These are phyloP conservation scores for Actinopyga echinites DNA, from an alignment of 53 echinoderm and acorn worm genomes.

Conservation along the genomic window DNA sequence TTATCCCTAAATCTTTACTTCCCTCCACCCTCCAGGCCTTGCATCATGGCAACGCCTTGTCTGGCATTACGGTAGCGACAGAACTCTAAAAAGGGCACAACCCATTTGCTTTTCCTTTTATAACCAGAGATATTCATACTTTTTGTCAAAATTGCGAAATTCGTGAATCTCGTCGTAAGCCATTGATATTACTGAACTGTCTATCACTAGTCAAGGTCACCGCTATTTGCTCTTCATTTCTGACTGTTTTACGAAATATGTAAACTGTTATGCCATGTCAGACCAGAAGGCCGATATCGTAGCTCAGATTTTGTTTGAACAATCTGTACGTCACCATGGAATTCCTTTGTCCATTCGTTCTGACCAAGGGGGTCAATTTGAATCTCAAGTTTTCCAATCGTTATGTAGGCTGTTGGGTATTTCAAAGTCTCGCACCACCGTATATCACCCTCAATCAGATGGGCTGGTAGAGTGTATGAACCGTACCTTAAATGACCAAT, in stretches of 20 bases:
- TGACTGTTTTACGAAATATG: constrained; percentile 65
- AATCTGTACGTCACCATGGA: constrained; percentile 58
- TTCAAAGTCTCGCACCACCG: constrained; percentile 54
- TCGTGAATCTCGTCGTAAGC: constrained; percentile 52
- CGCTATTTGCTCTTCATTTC: constrained; percentile 57
- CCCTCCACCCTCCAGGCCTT: not conserved
- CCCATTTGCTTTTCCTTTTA: constrained; percentile 50
- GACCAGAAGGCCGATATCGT: constrained; percentile 54
- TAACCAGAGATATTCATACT: constrained; percentile 36
- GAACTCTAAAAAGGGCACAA: constrained; percentile 10
- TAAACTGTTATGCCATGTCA: constrained; percentile 52
- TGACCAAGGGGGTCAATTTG: constrained; percentile 64
- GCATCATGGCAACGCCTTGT: constrained; percentile 42
- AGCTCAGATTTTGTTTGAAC: constrained; percentile 50
- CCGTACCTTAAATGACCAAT: constrained; percentile 47
- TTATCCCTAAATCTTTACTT: not conserved
- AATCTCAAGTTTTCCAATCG: constrained; percentile 24
- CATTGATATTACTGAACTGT: constrained; percentile 56
- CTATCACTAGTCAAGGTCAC: constrained; percentile 37
- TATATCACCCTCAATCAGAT: constrained; percentile 65
- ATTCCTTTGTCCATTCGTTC: constrained; percentile 53
- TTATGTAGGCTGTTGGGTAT: constrained; percentile 44
- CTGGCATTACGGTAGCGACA: constrained; percentile 46
- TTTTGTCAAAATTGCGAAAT: constrained; percentile 32
- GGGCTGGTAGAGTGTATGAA: constrained; percentile 56